Conservation (phyloP, 2,797 vertebrate species). For the Micropoecilia bifurca region DNA sequence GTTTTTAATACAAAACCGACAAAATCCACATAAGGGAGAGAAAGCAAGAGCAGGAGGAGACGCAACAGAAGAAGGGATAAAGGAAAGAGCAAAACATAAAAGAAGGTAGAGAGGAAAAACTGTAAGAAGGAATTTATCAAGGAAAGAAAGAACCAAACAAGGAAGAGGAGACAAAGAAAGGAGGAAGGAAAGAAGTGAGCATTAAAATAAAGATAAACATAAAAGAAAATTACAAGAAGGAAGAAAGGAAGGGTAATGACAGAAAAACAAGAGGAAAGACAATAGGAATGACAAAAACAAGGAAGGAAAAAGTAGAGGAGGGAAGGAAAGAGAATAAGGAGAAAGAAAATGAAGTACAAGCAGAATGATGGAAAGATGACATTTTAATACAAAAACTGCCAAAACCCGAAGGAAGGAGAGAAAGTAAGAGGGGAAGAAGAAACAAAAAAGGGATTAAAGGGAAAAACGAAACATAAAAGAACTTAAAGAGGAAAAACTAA, state of each 20-base stretch:
- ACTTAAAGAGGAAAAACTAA: too few species aligned
- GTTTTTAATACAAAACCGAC: not conserved
- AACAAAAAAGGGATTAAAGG: too few species aligned
- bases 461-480: too few species aligned
- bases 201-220: not conserved
- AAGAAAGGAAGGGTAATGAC: not conserved
- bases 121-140: not conserved
- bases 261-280: not conserved
- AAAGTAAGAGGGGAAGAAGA: too few species aligned
- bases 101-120: not conserved
- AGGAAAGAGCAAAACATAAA: not conserved
- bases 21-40: not conserved
- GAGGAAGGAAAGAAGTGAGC: not conserved
- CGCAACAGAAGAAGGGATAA: not conserved
- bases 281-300: not conserved
- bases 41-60: not conserved
- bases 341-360: too few species aligned
- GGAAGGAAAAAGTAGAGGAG: too few species aligned
- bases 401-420: too few species aligned
- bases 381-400: too few species aligned
- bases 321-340: not conserved
- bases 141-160: not conserved
- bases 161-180: not conserved
- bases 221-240: not conserved
- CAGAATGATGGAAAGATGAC: too few species aligned